A percentile compares a stretch with the other conserved stretches of the same genome.
phyloP scores from a whole-genome alignment of 2,888 invertebrate genomes.

The Andrena trimmerana region DNA sequence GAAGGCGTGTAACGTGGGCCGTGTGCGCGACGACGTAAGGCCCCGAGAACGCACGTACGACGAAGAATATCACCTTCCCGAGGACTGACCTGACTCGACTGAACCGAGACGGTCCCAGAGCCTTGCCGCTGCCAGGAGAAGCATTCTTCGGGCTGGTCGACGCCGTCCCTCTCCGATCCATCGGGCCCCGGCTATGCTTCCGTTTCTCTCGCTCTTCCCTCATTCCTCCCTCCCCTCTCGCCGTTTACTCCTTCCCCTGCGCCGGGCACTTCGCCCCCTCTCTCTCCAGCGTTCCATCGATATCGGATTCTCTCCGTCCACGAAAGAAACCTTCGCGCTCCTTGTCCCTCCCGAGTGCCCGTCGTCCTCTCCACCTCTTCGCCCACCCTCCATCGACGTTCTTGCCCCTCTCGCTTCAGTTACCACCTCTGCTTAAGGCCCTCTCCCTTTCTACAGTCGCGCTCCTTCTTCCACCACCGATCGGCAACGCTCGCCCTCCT shows the following conservation, averaged over 20 bases:
- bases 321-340: slow-evolving; percentile 50
- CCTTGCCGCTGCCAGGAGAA: slow-evolving; percentile 73
- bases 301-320: slow-evolving; percentile 68
- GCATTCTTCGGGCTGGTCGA: slow-evolving; percentile 78
- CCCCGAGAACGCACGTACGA: slow-evolving; percentile 66
- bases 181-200: slow-evolving; percentile 76
- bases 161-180: slow-evolving; percentile 82
- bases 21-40: slow-evolving; percentile 68
- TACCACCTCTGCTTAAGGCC: slow-evolving; percentile 33
- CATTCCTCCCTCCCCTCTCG: slow-evolving; percentile 53
- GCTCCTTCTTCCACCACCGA: slow-evolving; percentile 6
- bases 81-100: slow-evolving; percentile 84
- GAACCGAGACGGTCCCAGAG: slow-evolving; percentile 76
- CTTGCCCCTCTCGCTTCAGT: neutral
- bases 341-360: slow-evolving; percentile 16
- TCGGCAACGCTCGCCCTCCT: slow-evolving; percentile 34
- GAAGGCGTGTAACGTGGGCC: slow-evolving; percentile 68
- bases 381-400: slow-evolving; percentile 25
- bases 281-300: slow-evolving; percentile 55
- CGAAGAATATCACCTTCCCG: slow-evolving; percentile 78
- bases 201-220: slow-evolving; percentile 62
- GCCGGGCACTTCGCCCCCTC: slow-evolving; percentile 35
- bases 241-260: slow-evolving; percentile 18
- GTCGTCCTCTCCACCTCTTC: neutral
- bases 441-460: neutral